Evolutionary conservation across 1,140 invertebrate species (phyloP).

Genomic region (Drosophila prosaltans): DNA sequence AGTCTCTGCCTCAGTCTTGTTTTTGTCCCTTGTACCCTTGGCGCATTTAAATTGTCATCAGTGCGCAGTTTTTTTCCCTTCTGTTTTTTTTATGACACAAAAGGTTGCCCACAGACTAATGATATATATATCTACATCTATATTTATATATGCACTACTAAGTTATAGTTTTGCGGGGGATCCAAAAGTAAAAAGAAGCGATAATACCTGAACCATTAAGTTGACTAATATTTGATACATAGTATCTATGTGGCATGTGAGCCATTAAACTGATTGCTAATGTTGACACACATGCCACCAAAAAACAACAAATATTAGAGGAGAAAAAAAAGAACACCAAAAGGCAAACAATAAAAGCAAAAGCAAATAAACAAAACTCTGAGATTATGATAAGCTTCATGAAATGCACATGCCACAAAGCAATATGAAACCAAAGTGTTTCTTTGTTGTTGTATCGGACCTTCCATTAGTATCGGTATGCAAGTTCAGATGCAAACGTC

Average conservation of each 20-base stretch:
- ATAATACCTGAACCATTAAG: constrained; percentile 7
- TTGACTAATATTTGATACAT: constrained; percentile 10
- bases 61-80: neutral
- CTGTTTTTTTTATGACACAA: neutral
- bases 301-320: neutral
- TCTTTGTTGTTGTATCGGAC: too few species aligned
- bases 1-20: neutral
- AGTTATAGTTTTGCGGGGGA: neutral
- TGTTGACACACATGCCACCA: constrained; percentile 9
- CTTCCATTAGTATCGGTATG: too few species aligned
- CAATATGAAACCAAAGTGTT: neutral
- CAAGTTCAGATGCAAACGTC: too few species aligned
- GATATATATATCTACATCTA: neutral
- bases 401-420: constrained; percentile 8
- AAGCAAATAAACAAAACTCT: constrained; percentile 6
- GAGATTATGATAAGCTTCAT: constrained; percentile 10
- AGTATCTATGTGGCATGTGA: constrained; percentile 1
- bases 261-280: constrained; percentile 10
- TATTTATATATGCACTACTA: neutral
- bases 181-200: neutral
- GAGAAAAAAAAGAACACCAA: too few species aligned
- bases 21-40: neutral
- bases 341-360: neutral
- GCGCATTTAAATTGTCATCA: constrained; percentile 24
- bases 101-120: constrained; percentile 10